These are phyloP conservation scores for Amphiprion ocellaris DNA, from an alignment of 2,113 vertebrate genomes.

Conservation along the genomic window DNA sequence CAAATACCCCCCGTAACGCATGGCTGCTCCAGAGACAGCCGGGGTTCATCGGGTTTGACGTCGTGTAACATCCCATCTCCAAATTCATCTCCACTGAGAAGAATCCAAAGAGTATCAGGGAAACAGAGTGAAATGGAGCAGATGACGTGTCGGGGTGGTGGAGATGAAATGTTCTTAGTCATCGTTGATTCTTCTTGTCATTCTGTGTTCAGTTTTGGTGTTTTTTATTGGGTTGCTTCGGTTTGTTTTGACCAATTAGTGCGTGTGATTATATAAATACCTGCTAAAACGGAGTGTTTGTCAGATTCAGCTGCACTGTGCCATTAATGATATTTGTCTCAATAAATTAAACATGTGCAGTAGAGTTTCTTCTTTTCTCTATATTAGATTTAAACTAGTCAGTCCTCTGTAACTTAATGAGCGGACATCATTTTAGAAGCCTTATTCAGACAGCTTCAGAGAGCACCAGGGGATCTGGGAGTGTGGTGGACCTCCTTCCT, in stretches of 20 bases:
- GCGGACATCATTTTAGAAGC: conserved; percentile 34
- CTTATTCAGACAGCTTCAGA: conserved; percentile 45
- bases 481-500: conserved; percentile 10
- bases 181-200: not conserved
- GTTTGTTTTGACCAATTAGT: not conserved
- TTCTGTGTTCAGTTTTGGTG: not conserved
- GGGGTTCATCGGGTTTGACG: not conserved
- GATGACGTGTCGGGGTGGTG: not conserved
- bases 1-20: conserved; percentile 35
- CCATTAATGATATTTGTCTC: not conserved
- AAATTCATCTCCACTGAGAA: not conserved
- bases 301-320: no score
- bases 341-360: not conserved
- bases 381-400: conserved; percentile 19
- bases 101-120: not conserved
- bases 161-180: not conserved
- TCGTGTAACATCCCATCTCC: conserved; percentile 3
- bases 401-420: conserved; percentile 11
- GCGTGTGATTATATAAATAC: not conserved
- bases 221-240: no score
- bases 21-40: not conserved
- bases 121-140: not conserved
- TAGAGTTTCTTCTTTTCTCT: not conserved
- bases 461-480: not conserved
- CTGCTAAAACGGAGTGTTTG: no score